Evolutionary conservation across 1,140 invertebrate species (phyloP).

Genomic region (Trichogramma pretiosum): DNA sequence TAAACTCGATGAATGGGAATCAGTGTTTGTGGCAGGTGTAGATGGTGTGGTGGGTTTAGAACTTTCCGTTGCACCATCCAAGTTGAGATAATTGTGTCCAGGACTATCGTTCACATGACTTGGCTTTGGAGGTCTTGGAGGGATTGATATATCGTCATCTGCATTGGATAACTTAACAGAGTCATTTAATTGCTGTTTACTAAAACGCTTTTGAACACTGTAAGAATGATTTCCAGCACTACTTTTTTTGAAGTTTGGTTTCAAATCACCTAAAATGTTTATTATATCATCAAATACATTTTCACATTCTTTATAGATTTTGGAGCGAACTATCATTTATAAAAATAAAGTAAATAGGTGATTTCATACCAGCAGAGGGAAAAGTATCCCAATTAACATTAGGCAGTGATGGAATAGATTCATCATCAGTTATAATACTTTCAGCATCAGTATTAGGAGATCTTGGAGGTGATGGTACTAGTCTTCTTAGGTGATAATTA

Average conservation of each 20-base stretch:
- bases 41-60: conserved; percentile 24
- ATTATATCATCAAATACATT: too few species aligned
- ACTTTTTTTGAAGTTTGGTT: conserved; percentile 46
- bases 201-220: conserved; percentile 51
- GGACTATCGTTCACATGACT: conserved; percentile 43
- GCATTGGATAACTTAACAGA: conserved; percentile 23
- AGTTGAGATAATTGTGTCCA: conserved; percentile 50
- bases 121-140: conserved; percentile 68
- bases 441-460: conserved; percentile 43
- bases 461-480: conserved; percentile 37
- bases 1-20: conserved; percentile 36
- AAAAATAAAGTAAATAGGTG: too few species aligned
- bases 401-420: conserved; percentile 34
- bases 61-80: conserved; percentile 40
- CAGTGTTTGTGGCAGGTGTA: conserved; percentile 35
- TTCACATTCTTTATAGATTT: too few species aligned
- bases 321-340: too few species aligned
- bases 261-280: conserved; percentile 26
- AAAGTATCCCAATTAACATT: conserved; percentile 52
- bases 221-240: conserved; percentile 52
- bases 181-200: conserved; percentile 45
- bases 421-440: conserved; percentile 40
- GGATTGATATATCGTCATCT: conserved; percentile 48
- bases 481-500: conserved; percentile 38
- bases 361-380: conserved; percentile 36